Base-by-base conservation (phyloP, 1,140 invertebrate species). In the Drosophila chauvacae region DNA sequence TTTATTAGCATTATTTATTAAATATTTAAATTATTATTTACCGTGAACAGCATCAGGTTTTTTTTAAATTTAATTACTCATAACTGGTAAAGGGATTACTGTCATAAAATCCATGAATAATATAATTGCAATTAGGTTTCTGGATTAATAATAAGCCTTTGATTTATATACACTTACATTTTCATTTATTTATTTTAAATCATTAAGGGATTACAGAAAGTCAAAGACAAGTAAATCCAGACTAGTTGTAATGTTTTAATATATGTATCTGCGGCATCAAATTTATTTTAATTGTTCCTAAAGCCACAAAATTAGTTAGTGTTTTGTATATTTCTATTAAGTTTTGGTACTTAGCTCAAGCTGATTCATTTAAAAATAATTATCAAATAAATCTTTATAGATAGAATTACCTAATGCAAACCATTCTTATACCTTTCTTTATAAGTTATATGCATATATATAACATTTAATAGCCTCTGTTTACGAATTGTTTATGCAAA, bases 401-500 rank as follows among this genome's bases (percentile, higher is more conserved):
- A 53, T 9, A 20, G 28, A n/a, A 53, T 23, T 37, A 37, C 4
- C 7, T 53, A 53, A 35, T 20, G 2, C 0, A 0, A 35, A 37
- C 7, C 13, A 3, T 37, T 37, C 7, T 16, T 10, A 23, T 10
- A 4, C 10, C 6, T 7, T 5, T 20, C 16, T 37, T 20, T 20
- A 20, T 20, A 37, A 37, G 1, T 23, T 18, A 13, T 18, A 7
- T 4, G 1, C 28, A 3, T 11, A n/a, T 51, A 3, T 4, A 0
- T n/a, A 51, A 1, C 16, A 30, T 13, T 30, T 4, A 14, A 53
- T 20, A 53, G 18, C 51, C 37, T 55, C 7, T 16, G 7, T 23
- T 55, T 16, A 18, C n/a, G 13, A 55, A 37, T 55, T 37, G 13
- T 9, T 14, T 23, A 55, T 55, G 51, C 51, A 55, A 55, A 55